Base-by-base conservation (phyloP, 2,888 invertebrate genomes). In the Melanophora roralis region DNA sequence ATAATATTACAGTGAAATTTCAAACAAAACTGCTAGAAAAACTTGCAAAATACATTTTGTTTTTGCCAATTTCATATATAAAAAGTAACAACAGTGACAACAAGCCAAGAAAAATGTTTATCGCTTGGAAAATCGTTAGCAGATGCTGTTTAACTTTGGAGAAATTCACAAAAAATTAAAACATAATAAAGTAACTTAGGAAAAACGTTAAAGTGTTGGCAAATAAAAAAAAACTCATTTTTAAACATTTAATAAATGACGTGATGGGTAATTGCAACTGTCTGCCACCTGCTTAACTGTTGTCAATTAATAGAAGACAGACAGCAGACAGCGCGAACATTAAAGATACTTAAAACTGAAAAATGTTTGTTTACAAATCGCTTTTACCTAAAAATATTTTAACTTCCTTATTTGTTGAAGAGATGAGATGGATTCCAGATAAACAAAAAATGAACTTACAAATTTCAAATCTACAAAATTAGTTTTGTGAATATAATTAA, bases 361-460 rank as follows among this genome's bases (percentile, higher is more conserved):
- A 67, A 49, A 57, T 32, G 51, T 5, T 43, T 71, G 27, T 32
- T 65, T 6, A n/a, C 47, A 72, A 72, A 36, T 64, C 23, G 21
- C 9, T 12, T 40, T 62, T 77, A 64, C 38, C 19, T 32, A 47
- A 36, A 59, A 23, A 43, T 45, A 55, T n/a, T 21, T 55, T 21
- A 27, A 74, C 77, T 81, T 81, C 81, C 81, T 81, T 74, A 81
- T 78, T 74, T 53, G 55, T 14, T 53, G n/a, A 51, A 62, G 27
- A 45, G 72, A 62, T 59, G 62, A 53, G 62, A 19, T 47, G 68
- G 53, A 43, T 55, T 72, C 60, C 55, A 57, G 64, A 34, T 32
- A 59, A 51, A 60, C 43, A 34, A 32, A 36, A 45, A 38, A 77
- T 59, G 40, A 47, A 72, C 21, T 11, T 34, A 57, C 51, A 60